Evolutionary conservation across 2,888 invertebrate species (phyloP), one percentile per base, ranked within the genome.

Genomic region (Fragum fragum): DNA sequence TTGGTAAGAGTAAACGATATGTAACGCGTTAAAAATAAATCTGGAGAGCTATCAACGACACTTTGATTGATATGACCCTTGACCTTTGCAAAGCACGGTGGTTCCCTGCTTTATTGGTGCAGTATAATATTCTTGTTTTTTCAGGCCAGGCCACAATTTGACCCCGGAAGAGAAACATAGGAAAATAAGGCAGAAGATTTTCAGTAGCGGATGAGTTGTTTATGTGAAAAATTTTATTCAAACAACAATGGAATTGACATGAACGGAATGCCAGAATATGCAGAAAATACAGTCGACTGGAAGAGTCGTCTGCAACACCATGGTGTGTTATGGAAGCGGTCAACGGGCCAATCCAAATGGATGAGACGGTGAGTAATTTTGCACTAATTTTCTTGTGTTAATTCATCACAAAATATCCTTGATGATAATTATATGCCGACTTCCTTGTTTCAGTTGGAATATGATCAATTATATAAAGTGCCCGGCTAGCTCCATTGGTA

Each of bases 321-420:
- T 68, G 91, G 91, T 52, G 79, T 87, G 29, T 79, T 91, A 66
- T 83, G 77, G 66, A 91, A 91, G 73, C 88, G 87, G 70, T 87
- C 89, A 2, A 80, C 87, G 23, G 89, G 87, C 21, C 89, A 90
- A 70, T 91, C 92, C 28, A 92, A 91, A 79, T 92, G 92, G 92
- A 85, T 91, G 72, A 90, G 88, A 87, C 87, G 92, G 92, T 92
- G 75, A 53, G 63, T 63, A 32, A 16, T 32, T 29, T 29, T 6
- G 32, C 32, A 3, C 9, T 36, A 6, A 6, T 36, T 9, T 36
- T 36, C 32, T 36, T 36, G 32, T 9, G 32, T 36, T 36, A 36
- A 36, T 36, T 36, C 32, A 36, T 9, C 9, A 36, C 32, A 6
- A 36, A 36, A 36, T 36, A 36, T 36, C 32, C 32, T 3, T 36